A percentile compares a stretch with the other conserved stretches of the same genome.
These are phyloP conservation scores for Hymenochirus boettgeri DNA, from an alignment of 2,113 vertebrate genomes.

Conservation along the genomic window DNA sequence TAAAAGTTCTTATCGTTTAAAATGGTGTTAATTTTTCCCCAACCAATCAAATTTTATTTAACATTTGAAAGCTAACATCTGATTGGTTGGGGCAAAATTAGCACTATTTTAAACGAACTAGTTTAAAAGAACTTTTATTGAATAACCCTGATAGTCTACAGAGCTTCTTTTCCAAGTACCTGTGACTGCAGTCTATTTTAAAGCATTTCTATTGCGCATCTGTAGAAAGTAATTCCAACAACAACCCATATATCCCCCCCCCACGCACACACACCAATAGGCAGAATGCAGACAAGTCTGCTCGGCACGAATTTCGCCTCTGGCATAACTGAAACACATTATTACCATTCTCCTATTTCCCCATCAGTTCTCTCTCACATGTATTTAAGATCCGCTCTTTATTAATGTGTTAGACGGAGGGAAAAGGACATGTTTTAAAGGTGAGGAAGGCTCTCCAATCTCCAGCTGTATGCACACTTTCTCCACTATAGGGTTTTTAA, in stretches of 20 bases:
- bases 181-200: neutral
- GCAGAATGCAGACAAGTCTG: neutral
- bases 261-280: neutral
- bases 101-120: too few species aligned
- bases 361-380: neutral
- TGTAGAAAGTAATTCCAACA: too few species aligned
- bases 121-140: too few species aligned
- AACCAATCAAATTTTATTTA: too few species aligned
- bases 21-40: too few species aligned
- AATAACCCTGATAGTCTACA: too few species aligned
- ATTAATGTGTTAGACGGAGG: slow-evolving; percentile 2
- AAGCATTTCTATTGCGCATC: neutral
- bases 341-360: neutral
- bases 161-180: too few species aligned
- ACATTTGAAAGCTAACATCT: too few species aligned
- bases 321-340: neutral
- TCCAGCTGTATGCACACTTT: neutral
- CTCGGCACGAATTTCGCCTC: neutral
- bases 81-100: too few species aligned
- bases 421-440: neutral
- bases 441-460: slow-evolving; percentile 3
- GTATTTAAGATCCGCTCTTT: slow-evolving; percentile 7
- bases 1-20: too few species aligned
- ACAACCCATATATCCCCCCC: too few species aligned
- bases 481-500: slow-evolving; percentile 42